A percentile compares a stretch with the other conserved stretches of the same genome.
Conservation (phyloP, 23 tunicate species). For the Corella eumyota region DNA sequence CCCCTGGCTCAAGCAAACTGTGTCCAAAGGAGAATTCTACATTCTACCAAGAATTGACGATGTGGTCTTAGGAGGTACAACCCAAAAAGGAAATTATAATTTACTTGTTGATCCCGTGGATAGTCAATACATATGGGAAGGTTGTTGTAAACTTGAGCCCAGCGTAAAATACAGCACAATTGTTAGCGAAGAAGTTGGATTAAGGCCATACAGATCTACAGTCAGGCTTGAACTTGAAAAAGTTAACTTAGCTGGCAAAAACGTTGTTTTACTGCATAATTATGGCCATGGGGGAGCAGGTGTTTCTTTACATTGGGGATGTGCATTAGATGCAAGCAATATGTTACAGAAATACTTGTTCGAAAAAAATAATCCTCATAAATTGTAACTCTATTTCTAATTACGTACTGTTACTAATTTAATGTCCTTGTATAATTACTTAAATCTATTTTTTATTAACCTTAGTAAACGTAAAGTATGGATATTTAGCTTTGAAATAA, state of each 20-base stretch:
- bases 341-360: too few relatives aligned
- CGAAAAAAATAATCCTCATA: too few relatives aligned
- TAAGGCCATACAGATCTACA: constrained; percentile 36
- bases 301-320: constrained; percentile 81
- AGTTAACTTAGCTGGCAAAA: constrained; percentile 11
- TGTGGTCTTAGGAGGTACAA: constrained; percentile 74
- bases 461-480: too few relatives aligned
- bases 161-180: constrained; percentile 45
- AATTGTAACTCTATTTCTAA: too few relatives aligned
- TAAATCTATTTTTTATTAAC: too few relatives aligned
- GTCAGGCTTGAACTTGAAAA: constrained; percentile 55
- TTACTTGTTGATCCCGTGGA: constrained; percentile 16
- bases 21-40: constrained; percentile 16
- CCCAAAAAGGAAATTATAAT: constrained; percentile 25
- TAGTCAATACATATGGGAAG: constrained; percentile 30
- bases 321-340: constrained; percentile 50
- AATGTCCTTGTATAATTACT: too few relatives aligned
- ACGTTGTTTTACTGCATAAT: constrained; percentile 45
- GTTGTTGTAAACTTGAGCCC: constrained; percentile 46
- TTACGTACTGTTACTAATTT: too few relatives aligned
- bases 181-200: constrained; percentile 37
- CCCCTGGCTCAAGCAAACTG: constrained; percentile 73
- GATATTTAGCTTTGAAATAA: too few relatives aligned
- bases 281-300: constrained; percentile 93
- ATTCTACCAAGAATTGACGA: constrained; percentile 42